Evolutionary conservation across 2,888 invertebrate genomes (phyloP).

Genomic region (Euphydryas editha): DNA sequence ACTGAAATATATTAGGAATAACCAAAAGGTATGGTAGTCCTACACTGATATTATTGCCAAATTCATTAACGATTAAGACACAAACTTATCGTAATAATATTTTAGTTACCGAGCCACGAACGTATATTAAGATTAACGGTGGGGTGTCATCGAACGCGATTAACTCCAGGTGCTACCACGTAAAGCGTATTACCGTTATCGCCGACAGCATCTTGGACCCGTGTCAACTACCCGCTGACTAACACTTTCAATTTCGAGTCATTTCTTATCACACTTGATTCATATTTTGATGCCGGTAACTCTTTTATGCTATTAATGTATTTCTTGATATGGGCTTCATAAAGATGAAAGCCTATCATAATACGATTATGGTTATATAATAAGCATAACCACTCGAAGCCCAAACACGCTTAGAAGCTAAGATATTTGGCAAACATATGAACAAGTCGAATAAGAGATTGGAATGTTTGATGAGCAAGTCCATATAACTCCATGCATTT

Average conservation of each 20-base stretch:
- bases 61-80: constrained; percentile 64
- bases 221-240: constrained; percentile 70
- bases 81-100: constrained; percentile 56
- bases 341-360: neutral
- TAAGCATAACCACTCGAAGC: constrained; percentile 11
- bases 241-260: constrained; percentile 68
- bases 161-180: constrained; percentile 57
- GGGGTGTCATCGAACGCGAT: constrained; percentile 63
- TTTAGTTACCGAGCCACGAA: constrained; percentile 41
- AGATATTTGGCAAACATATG: constrained; percentile 21
- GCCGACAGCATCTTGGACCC: constrained; percentile 78
- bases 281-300: neutral
- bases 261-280: constrained; percentile 12
- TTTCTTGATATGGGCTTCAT: neutral
- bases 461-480: constrained; percentile 14
- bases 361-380: neutral
- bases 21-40: constrained; percentile 40
- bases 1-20: constrained; percentile 29
- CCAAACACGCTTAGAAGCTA: constrained; percentile 17
- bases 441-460: constrained; percentile 21
- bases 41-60: constrained; percentile 55
- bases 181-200: constrained; percentile 76
- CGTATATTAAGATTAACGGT: constrained; percentile 59
- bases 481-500: constrained; percentile 26
- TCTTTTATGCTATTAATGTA: neutral